Conservation (phyloP, 2,113 vertebrate species). For the Pluvialis apricaria region DNA sequence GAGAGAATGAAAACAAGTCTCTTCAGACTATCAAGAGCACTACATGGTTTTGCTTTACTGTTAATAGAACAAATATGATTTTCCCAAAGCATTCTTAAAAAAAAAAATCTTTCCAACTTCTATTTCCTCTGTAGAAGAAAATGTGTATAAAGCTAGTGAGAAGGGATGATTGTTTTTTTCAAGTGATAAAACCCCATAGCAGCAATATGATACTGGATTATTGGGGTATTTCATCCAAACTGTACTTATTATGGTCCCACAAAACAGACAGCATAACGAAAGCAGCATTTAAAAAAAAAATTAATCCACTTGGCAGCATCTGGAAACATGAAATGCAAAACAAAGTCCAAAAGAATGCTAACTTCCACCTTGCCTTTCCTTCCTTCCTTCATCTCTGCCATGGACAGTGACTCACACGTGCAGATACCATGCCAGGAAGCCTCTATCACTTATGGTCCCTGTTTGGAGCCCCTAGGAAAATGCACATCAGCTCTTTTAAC, state of each 20-base stretch:
- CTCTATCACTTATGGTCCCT: neutral
- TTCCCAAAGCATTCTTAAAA: neutral
- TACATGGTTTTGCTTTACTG: neutral
- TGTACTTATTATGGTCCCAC: neutral
- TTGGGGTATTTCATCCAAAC: neutral
- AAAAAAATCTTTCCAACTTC: neutral
- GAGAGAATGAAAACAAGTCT: neutral
- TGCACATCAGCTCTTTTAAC: neutral
- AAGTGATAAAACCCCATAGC: neutral
- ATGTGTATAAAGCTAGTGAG: neutral
- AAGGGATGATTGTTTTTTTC: neutral
- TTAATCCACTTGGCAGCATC: neutral
- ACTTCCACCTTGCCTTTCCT: neutral
- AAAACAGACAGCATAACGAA: neutral
- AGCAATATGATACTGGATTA: neutral
- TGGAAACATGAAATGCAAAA: neutral
- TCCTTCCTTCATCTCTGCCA: neutral
- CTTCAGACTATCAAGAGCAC: neutral
- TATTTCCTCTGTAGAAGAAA: neutral
- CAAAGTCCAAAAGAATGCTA: neutral
- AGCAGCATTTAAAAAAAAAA: neutral
- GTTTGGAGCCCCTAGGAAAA: neutral
- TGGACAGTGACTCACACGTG: neutral
- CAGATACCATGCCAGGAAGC: neutral
- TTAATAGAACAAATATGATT: neutral